Conservation (phyloP, 2,113 vertebrate genomes). For the Heptranchias perlo region DNA sequence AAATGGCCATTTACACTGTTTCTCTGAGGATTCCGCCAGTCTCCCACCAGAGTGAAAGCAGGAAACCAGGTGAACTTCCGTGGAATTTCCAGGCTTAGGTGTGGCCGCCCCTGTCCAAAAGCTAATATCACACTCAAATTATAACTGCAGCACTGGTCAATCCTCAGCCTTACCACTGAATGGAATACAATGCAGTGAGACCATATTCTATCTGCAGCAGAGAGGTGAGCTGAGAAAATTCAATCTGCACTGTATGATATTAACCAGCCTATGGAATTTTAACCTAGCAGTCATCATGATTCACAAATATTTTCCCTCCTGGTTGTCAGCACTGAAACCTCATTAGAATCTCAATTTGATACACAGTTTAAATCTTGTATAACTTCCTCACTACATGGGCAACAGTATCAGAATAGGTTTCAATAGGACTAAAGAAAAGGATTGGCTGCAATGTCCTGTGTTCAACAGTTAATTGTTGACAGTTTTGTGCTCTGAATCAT, state of each 20-base stretch:
- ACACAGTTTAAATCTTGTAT: not conserved
- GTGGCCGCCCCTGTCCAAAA: too few species aligned
- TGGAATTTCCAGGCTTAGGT: too few species aligned
- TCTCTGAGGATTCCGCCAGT: too few species aligned
- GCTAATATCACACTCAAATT: not conserved
- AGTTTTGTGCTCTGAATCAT: not conserved
- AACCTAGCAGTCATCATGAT: not conserved
- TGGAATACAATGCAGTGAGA: not conserved
- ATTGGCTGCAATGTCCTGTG: not conserved
- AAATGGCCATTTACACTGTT: too few species aligned
- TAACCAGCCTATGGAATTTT: not conserved
- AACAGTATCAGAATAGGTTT: not conserved
- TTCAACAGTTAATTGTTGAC: not conserved
- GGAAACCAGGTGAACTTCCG: too few species aligned
- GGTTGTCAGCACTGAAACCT: not conserved
- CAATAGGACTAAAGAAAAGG: not conserved
- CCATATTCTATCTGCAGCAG: not conserved
- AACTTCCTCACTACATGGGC: not conserved
- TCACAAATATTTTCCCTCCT: not conserved
- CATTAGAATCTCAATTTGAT: not conserved
- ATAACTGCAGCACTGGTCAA: not conserved
- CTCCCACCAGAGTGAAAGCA: too few species aligned
- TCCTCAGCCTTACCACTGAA: not conserved
- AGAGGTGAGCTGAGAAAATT: not conserved
- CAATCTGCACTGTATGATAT: not conserved